These are phyloP conservation scores for Hipposideros larvatus DNA, from an alignment of 2,797 vertebrate genomes.

Conservation along the genomic window DNA sequence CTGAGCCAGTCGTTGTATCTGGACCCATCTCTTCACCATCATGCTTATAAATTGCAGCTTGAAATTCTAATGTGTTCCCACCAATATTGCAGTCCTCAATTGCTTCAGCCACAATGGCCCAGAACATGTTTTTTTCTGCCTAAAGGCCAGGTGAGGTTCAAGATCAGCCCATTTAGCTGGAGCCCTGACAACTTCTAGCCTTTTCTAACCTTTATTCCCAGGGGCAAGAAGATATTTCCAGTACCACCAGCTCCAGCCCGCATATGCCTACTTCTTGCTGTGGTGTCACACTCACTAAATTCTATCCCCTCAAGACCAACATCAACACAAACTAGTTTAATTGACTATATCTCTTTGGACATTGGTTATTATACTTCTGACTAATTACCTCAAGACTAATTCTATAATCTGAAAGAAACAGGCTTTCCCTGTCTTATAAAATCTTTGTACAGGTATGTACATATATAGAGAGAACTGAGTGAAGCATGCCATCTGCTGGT, in stretches of 20 bases:
- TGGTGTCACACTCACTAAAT: background rate
- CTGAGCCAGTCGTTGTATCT: background rate
- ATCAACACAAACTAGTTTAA: background rate
- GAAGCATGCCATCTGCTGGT: slow-evolving; percentile 71
- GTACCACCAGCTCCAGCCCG: background rate
- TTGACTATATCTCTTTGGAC: background rate
- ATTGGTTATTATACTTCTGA: background rate
- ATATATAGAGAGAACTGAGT: background rate
- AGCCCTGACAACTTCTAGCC: background rate
- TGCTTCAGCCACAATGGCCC: background rate
- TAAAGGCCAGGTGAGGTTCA: background rate
- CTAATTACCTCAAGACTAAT: background rate
- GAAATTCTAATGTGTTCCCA: background rate
- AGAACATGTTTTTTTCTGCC: background rate
- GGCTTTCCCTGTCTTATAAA: background rate
- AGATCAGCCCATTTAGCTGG: background rate
- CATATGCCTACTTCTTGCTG: background rate
- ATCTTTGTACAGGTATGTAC: background rate
- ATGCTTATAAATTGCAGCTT: background rate
- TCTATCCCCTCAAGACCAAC: background rate
- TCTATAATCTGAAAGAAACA: background rate
- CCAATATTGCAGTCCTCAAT: background rate
- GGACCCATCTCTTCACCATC: background rate
- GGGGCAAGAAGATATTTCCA: background rate
- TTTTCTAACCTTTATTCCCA: background rate